A percentile compares a stretch with the other conserved stretches of the same genome.
phyloP scores from a whole-genome alignment of 2,888 invertebrate species.

The Scelioninae gen. 1 region DNA sequence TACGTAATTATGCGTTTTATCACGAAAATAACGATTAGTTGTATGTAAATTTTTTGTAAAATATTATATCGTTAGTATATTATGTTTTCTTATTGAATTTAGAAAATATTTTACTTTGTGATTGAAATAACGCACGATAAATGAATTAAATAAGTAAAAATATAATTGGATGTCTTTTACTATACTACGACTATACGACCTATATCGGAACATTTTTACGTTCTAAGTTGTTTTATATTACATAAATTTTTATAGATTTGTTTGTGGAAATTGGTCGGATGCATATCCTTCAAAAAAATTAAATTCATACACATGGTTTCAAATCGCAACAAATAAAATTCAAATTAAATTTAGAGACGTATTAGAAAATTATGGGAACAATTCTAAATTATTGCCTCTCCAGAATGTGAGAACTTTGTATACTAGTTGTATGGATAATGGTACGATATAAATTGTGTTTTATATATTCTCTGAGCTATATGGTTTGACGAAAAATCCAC shows the following conservation, averaged over 20 bases:
- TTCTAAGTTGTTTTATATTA: not conserved
- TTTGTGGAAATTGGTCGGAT: slow-evolving; percentile 39
- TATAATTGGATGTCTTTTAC: not conserved
- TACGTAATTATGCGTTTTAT: too few relatives aligned
- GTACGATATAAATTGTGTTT: slow-evolving; percentile 5
- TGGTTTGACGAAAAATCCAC: too few relatives aligned
- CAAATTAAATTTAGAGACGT: not conserved
- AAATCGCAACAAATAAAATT: not conserved
- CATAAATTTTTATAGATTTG: slow-evolving; percentile 21
- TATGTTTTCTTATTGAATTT: not conserved
- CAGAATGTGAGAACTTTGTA: slow-evolving; percentile 14
- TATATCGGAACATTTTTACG: not conserved
- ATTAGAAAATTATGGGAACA: not conserved
- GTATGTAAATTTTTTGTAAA: not conserved
- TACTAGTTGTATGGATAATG: slow-evolving; percentile 17
- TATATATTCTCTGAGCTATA: too few relatives aligned
- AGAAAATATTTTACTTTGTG: not conserved
- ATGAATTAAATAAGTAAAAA: slow-evolving; percentile 1
- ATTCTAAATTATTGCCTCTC: slow-evolving; percentile 16
- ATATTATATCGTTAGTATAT: not conserved
- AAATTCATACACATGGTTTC: slow-evolving; percentile 27
- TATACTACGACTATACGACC: not conserved
- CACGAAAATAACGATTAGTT: too few relatives aligned
- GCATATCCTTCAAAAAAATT: slow-evolving; percentile 1
- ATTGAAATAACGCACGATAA: not conserved